A percentile compares a stretch with the other conserved stretches of the same genome.
Conservation (phyloP, 2,797 vertebrate genomes). For the Myoxocephalus aenaeus region DNA sequence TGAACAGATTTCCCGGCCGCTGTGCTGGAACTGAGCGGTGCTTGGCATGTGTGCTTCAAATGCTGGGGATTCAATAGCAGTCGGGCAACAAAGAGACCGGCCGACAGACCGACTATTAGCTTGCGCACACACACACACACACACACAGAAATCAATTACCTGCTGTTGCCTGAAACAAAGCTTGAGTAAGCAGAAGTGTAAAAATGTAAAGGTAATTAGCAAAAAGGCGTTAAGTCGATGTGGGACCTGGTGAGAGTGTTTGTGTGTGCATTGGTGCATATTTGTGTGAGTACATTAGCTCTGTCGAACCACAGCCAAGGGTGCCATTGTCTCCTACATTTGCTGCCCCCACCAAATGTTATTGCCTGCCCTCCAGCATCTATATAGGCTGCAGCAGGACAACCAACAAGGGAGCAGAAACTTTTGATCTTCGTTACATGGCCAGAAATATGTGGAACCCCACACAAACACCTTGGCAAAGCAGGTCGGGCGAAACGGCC, state of each 20-base stretch:
- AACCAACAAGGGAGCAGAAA: slow-evolving; percentile 4
- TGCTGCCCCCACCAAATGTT: slow-evolving; percentile 41
- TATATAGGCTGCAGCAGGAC: slow-evolving; percentile 26
- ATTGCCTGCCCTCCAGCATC: slow-evolving; percentile 24
- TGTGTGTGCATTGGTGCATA: slow-evolving; percentile 43
- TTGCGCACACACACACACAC: slow-evolving; percentile 15
- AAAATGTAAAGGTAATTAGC: slow-evolving; percentile 79
- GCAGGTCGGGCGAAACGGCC: too few relatives aligned
- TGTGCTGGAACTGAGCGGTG: slow-evolving; percentile 11
- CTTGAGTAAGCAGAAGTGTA: slow-evolving; percentile 68
- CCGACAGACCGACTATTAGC: slow-evolving; percentile 36
- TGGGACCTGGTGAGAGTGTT: slow-evolving; percentile 46
- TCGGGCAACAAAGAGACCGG: slow-evolving; percentile 38
- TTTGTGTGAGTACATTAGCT: slow-evolving; percentile 42
- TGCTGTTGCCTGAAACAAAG: slow-evolving; percentile 64
- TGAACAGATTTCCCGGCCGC: slow-evolving; percentile 52
- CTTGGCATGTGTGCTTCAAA: slow-evolving; percentile 41
- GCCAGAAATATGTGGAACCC: not conserved
- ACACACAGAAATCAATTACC: slow-evolving; percentile 63
- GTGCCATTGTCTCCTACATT: slow-evolving; percentile 44
- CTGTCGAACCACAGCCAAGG: slow-evolving; percentile 53
- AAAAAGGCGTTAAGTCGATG: slow-evolving; percentile 64
- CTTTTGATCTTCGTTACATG: not conserved
- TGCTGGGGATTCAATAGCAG: slow-evolving; percentile 37
- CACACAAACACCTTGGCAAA: too few relatives aligned